These are phyloP conservation scores for Dorcus hopei DNA, from an alignment of 2,888 invertebrate genomes.

Conservation along the genomic window DNA sequence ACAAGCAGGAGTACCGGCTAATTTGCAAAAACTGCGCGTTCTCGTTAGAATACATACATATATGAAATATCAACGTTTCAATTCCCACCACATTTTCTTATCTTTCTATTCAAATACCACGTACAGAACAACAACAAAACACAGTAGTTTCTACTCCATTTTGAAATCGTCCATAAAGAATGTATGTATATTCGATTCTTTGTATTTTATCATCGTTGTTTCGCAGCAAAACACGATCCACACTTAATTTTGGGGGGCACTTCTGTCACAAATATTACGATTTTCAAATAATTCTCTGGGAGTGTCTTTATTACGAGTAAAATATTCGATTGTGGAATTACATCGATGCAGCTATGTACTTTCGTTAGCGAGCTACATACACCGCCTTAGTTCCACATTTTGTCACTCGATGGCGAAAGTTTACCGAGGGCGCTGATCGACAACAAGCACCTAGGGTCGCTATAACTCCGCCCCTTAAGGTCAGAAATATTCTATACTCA, in stretches of 20 bases:
- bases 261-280: conserved; percentile 36
- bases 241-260: conserved; percentile 32
- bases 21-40: conserved; percentile 5
- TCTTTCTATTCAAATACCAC: conserved; percentile 6
- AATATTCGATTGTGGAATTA: conserved; percentile 36
- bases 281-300: conserved; percentile 36
- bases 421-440: conserved; percentile 8
- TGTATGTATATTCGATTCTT: conserved; percentile 39
- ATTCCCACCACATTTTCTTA: conserved; percentile 14
- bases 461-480: conserved; percentile 8
- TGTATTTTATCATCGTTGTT: conserved; percentile 33
- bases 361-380: conserved; percentile 16
- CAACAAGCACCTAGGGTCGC: conserved; percentile 3
- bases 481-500: neutral
- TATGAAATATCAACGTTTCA: conserved; percentile 15
- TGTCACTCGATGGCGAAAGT: conserved; percentile 32
- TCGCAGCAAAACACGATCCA: conserved; percentile 32
- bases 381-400: conserved; percentile 24
- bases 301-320: conserved; percentile 40
- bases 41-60: conserved; percentile 7
- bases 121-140: conserved; percentile 41
- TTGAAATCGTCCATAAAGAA: conserved; percentile 44
- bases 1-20: conserved; percentile 6
- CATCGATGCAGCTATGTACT: conserved; percentile 25
- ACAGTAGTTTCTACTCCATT: conserved; percentile 43